Evolutionary conservation across 2,888 invertebrate species (phyloP).

Genomic region (Drosophila putrida): DNA sequence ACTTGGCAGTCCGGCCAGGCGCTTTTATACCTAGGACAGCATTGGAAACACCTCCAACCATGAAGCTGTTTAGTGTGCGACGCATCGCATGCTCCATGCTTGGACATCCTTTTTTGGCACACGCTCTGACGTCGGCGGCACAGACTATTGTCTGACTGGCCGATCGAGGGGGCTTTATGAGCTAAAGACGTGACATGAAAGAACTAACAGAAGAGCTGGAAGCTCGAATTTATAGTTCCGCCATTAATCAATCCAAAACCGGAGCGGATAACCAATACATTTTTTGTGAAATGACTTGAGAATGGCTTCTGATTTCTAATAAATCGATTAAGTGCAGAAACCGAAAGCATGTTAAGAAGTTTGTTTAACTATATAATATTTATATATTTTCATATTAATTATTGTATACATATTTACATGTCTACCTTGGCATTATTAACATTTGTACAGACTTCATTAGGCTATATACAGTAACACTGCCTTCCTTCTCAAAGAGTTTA

Average conservation of each 20-base stretch:
- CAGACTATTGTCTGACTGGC: constrained; percentile 47
- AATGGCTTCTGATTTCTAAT: constrained; percentile 18
- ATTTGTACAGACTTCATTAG: not conserved
- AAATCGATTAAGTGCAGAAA: not conserved
- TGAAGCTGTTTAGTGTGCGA: constrained; percentile 70
- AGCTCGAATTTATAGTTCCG: constrained; percentile 71
- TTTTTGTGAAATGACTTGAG: not conserved
- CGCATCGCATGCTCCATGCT: constrained; percentile 54
- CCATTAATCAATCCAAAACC: constrained; percentile 77
- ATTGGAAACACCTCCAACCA: constrained; percentile 7
- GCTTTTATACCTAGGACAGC: constrained; percentile 72
- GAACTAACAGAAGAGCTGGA: constrained; percentile 61
- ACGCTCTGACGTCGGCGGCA: constrained; percentile 66
- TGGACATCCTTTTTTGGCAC: constrained; percentile 74
- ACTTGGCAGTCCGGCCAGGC: constrained; percentile 13
- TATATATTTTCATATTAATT: not conserved
- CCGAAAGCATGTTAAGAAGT: not conserved
- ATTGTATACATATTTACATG: not conserved
- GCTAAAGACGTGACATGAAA: constrained; percentile 77
- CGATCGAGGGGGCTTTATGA: constrained; percentile 69
- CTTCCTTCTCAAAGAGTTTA: not conserved
- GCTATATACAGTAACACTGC: not conserved
- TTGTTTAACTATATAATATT: not conserved
- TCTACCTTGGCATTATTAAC: not conserved
- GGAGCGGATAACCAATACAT: constrained; percentile 31